phyloP scores from a whole-genome alignment of 2,113 vertebrate species.

The Balaeniceps rex region DNA sequence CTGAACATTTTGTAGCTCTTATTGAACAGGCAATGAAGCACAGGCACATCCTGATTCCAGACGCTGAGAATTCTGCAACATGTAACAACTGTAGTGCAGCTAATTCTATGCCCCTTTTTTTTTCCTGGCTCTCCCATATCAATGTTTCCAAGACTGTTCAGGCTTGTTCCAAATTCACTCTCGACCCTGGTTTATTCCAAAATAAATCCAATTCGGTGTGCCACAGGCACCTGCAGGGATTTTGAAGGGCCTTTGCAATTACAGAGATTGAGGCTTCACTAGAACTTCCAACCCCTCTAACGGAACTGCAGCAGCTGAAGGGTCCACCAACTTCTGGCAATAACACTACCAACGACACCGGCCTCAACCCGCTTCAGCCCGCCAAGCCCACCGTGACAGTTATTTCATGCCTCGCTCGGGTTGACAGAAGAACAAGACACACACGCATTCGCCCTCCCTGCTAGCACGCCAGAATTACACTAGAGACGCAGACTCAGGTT shows the following conservation, averaged over 20 bases:
- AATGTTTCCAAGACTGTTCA: background rate
- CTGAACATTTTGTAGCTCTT: background rate
- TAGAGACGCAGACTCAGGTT: background rate
- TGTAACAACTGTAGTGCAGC: background rate
- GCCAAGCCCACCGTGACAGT: background rate
- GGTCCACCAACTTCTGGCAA: fast-evolving
- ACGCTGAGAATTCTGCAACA: background rate
- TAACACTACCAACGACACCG: too few relatives aligned
- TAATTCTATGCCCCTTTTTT: fast-evolving
- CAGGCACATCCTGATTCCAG: background rate
- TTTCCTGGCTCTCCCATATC: background rate
- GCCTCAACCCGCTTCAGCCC: background rate
- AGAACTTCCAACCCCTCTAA: background rate
- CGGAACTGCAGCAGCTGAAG: background rate
- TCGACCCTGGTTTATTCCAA: background rate
- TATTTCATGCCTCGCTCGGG: too few relatives aligned
- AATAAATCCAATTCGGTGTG: fast-evolving
- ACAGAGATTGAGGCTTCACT: fast-evolving
- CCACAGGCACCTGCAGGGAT: background rate
- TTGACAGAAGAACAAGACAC: background rate
- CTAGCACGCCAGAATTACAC: background rate
- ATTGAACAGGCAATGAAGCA: background rate
- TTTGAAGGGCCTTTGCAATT: background rate
- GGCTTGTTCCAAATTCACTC: background rate
- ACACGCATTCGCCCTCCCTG: too few relatives aligned